Percentiles rank a stretch among this genome's conserved stretches.
Evolutionary conservation across 2,888 invertebrate species (phyloP).

Genomic region (Pilophorus perplexus): DNA sequence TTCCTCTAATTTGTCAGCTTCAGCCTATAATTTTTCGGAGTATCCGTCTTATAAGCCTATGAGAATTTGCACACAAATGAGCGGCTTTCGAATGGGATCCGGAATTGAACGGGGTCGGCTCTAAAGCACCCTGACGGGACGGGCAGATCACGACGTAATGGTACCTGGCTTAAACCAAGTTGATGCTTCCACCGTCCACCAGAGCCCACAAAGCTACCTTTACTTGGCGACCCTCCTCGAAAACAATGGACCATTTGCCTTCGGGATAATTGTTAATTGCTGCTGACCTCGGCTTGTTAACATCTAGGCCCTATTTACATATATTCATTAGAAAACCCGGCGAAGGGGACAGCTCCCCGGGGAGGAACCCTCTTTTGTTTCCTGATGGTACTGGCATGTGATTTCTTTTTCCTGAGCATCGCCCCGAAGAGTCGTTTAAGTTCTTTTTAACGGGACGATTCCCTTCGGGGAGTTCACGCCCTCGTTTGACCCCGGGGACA

Average conservation of each 20-base stretch:
- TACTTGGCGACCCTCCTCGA: slow-evolving; percentile 3
- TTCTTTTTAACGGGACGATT: slow-evolving; percentile 37
- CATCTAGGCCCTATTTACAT: slow-evolving; percentile 41
- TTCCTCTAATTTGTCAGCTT: no score
- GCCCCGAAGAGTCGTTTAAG: slow-evolving; percentile 26
- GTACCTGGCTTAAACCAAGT: slow-evolving; percentile 33
- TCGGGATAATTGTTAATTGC: slow-evolving; percentile 42
- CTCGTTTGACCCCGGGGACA: slow-evolving; percentile 33
- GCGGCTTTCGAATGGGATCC: no score
- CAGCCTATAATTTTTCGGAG: no score
- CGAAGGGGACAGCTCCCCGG: no score
- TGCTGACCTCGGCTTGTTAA: slow-evolving; percentile 39
- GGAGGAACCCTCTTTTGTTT: slow-evolving; percentile 25
- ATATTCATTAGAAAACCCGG: slow-evolving; percentile 43
- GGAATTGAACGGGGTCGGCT: no score
- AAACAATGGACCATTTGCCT: slow-evolving; percentile 42
- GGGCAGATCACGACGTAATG: slow-evolving; percentile 41
- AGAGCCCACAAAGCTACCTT: slow-evolving; percentile 19
- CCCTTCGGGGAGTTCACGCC: slow-evolving; percentile 33
- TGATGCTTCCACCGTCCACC: slow-evolving; percentile 7
- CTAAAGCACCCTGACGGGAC: no score
- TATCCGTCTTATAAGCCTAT: no score
- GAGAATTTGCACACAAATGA: no score
- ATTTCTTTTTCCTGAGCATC: slow-evolving; percentile 19
- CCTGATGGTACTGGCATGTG: slow-evolving; percentile 38